Conservation (phyloP, 2,113 vertebrate genomes). For the Heteronetta atricapilla region DNA sequence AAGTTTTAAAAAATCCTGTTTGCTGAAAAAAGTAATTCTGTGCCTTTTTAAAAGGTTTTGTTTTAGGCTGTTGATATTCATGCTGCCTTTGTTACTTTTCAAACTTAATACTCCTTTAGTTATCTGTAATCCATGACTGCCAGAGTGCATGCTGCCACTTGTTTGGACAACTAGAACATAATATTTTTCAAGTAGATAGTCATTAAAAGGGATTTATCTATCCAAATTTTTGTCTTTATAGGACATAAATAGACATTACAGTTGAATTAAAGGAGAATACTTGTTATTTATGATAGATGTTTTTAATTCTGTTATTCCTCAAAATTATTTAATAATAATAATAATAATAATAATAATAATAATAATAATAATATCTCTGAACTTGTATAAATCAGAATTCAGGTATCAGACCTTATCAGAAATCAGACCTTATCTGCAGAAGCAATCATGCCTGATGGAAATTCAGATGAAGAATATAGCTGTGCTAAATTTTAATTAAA, state of each 20-base stretch:
- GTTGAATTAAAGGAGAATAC: neutral
- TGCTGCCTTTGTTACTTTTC: neutral
- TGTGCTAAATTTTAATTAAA: neutral
- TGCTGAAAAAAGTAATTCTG: neutral
- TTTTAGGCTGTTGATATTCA: slow-evolving; percentile 10
- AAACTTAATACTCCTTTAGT: neutral
- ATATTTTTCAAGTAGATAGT: neutral
- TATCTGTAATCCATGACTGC: neutral
- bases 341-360: rapidly evolving
- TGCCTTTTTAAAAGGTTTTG: neutral
- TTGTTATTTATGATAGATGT: neutral
- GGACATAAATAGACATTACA: neutral
- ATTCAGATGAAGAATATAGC: neutral
- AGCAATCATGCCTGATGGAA: neutral
- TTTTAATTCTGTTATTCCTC: neutral
- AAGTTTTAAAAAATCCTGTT: neutral
- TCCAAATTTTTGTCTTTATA: neutral
- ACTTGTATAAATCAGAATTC: neutral
- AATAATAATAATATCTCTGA: too few relatives aligned
- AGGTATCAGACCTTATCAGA: neutral
- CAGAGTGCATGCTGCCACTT: neutral
- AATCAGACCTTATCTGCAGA: neutral
- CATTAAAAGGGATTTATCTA: neutral
- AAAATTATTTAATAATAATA: neutral
- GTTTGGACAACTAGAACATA: neutral